These are phyloP conservation scores for Cirrhinus molitorella DNA, from an alignment of 2,797 vertebrate species.

Conservation along the genomic window DNA sequence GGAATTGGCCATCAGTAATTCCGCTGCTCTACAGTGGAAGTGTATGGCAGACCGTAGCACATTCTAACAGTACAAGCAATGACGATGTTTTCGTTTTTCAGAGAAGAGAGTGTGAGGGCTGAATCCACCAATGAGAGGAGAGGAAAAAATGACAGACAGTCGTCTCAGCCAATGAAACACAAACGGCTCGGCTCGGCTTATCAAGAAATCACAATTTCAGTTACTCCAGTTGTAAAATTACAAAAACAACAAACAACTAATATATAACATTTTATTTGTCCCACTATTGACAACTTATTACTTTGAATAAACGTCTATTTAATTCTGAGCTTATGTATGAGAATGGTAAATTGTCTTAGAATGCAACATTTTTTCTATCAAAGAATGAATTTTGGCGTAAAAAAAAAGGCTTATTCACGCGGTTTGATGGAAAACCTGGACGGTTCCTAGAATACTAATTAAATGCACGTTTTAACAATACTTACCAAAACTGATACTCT, in stretches of 20 bases:
- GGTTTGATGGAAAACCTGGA: background rate
- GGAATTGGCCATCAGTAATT: slow-evolving; percentile 21
- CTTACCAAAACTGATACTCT: slow-evolving; percentile 21
- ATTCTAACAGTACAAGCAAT: slow-evolving; percentile 8
- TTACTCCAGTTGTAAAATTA: background rate
- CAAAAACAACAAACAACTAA: background rate
- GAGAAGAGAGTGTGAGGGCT: background rate
- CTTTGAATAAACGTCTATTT: background rate
- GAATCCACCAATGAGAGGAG: slow-evolving; percentile 30
- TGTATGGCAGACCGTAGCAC: background rate
- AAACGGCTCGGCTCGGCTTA: background rate
- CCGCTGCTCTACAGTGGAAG: slow-evolving; percentile 23
- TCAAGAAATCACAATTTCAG: slow-evolving; percentile 13
- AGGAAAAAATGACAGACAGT: slow-evolving; percentile 14
- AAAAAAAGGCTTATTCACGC: background rate
- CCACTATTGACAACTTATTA: no score
- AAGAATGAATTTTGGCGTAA: background rate
- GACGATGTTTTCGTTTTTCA: background rate
- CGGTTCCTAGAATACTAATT: slow-evolving; percentile 16
- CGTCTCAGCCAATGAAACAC: slow-evolving; percentile 25
- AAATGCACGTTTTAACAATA: background rate
- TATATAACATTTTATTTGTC: no score
- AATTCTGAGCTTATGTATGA: background rate
- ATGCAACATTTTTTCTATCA: background rate
- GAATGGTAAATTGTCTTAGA: background rate